Evolutionary conservation across 2,113 vertebrate genomes (phyloP).

Genomic region (Semicossyphus pulcher): DNA sequence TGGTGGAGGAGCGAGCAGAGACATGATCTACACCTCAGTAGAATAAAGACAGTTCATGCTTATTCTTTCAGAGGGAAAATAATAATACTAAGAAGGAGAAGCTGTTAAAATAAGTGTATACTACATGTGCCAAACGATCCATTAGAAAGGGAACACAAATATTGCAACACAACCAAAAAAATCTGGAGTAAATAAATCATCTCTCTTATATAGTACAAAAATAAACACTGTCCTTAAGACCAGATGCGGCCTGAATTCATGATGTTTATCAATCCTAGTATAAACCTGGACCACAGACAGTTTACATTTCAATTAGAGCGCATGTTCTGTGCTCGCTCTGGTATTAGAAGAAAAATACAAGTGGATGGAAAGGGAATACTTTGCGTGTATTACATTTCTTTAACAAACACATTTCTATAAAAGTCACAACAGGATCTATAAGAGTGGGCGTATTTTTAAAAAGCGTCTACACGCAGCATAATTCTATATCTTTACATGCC

Average conservation of each 20-base stretch:
- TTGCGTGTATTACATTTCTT: constrained; percentile 40
- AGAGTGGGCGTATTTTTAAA: constrained; percentile 31
- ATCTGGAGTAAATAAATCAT: constrained; percentile 55
- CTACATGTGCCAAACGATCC: constrained; percentile 3
- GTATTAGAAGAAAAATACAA: constrained; percentile 65
- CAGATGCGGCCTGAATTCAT: constrained; percentile 78
- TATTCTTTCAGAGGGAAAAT: neutral
- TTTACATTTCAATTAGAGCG: constrained; percentile 77
- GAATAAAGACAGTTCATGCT: constrained; percentile 12
- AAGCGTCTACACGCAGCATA: constrained; percentile 15
- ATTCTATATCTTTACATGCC: constrained; percentile 45
- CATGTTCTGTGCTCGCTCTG: constrained; percentile 63
- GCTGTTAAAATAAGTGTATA: constrained; percentile 1
- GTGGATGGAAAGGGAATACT: constrained; percentile 40
- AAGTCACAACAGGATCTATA: constrained; percentile 29
- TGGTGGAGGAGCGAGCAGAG: constrained; percentile 31
- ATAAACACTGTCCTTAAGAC: constrained; percentile 74
- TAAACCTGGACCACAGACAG: constrained; percentile 72
- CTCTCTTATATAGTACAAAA: constrained; percentile 67
- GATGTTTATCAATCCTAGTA: constrained; percentile 72
- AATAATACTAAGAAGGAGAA: constrained; percentile 18
- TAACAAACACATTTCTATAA: constrained; percentile 40
- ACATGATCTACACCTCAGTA: constrained; percentile 38
- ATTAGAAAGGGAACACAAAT: constrained; percentile 24
- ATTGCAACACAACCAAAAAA: constrained; percentile 38